A percentile compares a stretch with the other conserved stretches of the same genome.
phyloP scores from a whole-genome alignment of 2,888 invertebrate species.

The Reticulitermes lucifugus region DNA sequence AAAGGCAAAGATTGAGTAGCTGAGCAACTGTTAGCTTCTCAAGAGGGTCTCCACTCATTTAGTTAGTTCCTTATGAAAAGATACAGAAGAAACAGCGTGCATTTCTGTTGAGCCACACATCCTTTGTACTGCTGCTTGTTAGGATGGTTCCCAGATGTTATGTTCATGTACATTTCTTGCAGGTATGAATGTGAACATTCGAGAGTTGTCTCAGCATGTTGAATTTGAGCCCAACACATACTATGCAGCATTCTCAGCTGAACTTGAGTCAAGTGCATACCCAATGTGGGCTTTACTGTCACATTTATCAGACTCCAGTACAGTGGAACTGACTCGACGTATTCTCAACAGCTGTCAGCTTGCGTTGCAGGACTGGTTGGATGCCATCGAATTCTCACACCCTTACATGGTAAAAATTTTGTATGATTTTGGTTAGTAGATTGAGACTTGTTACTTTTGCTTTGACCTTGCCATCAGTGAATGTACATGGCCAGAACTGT shows the following conservation, averaged over 20 bases:
- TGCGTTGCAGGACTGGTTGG: slow-evolving; percentile 89
- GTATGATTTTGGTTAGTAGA: too few species aligned
- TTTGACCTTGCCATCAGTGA: too few species aligned
- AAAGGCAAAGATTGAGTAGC: too few species aligned
- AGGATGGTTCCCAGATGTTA: too few species aligned
- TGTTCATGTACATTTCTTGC: slow-evolving; percentile 46
- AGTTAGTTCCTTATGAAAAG: too few species aligned
- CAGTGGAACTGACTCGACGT: slow-evolving; percentile 76
- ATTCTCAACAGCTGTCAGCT: slow-evolving; percentile 81
- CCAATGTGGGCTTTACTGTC: slow-evolving; percentile 98
- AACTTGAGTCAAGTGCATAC: slow-evolving; percentile 95
- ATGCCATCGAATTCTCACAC: slow-evolving; percentile 80
- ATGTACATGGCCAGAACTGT: too few species aligned
- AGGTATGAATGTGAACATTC: slow-evolving; percentile 97
- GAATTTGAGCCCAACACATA: slow-evolving; percentile 98
- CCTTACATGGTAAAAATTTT: slow-evolving; percentile 71
- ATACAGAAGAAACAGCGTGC: too few species aligned
- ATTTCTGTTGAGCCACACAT: too few species aligned
- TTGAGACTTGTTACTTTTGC: too few species aligned
- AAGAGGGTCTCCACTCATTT: too few species aligned
- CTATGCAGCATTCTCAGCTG: slow-evolving; percentile 97
- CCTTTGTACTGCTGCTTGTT: not conserved
- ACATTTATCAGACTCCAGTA: slow-evolving; percentile 83
- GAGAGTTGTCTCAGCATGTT: slow-evolving; percentile 90
- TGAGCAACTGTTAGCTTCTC: too few species aligned